Conservation (phyloP, 2,113 vertebrate genomes). For the Ophthalmolycus amberensis region DNA sequence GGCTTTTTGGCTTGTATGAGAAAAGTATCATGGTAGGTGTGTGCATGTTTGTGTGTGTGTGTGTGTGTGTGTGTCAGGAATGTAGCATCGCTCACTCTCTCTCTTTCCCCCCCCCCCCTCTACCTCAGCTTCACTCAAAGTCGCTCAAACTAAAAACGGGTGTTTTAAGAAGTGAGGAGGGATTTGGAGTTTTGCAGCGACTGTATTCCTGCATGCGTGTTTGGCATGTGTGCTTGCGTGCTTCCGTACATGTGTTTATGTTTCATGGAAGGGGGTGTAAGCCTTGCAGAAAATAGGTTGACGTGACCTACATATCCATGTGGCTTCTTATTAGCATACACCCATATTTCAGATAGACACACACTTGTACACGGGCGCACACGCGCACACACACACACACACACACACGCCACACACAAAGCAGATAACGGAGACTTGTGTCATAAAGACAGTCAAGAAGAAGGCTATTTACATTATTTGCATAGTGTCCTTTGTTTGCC, state of each 20-base stretch:
- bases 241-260: conserved; percentile 30
- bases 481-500: conserved; percentile 79
- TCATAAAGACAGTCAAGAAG: conserved; percentile 61
- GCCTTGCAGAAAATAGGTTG: conserved; percentile 78
- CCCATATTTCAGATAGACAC: conserved; percentile 62
- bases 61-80: conserved; percentile 45
- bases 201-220: conserved; percentile 35
- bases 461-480: conserved; percentile 79
- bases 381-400: conserved; percentile 12
- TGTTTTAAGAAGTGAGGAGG: conserved; percentile 44
- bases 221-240: conserved; percentile 35
- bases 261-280: conserved; percentile 60
- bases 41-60: conserved; percentile 34
- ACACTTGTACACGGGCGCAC: conserved; percentile 11
- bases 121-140: conserved; percentile 51
- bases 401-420: neutral
- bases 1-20: conserved; percentile 54
- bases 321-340: conserved; percentile 81
- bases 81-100: conserved; percentile 44
- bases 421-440: conserved; percentile 64
- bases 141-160: conserved; percentile 63
- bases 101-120: conserved; percentile 12
- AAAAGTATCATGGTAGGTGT: conserved; percentile 40
- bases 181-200: conserved; percentile 24
- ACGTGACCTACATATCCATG: conserved; percentile 84